Evolutionary conservation across 2,888 invertebrate species (phyloP).

Genomic region (Notocelia uddmanniana): DNA sequence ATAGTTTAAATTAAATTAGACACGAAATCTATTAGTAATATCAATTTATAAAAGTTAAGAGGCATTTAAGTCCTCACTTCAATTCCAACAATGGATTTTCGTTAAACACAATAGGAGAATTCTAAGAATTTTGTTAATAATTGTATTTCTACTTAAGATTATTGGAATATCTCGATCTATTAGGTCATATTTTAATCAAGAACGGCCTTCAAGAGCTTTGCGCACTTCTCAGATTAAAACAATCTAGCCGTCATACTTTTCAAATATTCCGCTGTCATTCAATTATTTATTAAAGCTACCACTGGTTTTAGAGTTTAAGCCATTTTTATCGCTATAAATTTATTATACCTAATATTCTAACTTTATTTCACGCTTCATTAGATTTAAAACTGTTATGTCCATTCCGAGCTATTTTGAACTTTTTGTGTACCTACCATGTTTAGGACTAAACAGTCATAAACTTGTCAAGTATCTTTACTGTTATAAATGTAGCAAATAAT

Average conservation of each 20-base stretch:
- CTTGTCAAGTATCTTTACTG: no score
- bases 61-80: background rate
- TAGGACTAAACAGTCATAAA: no score
- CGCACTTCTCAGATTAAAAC: slow-evolving; percentile 1
- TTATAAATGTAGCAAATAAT: no score
- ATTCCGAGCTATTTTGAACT: no score
- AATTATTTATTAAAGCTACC: slow-evolving; percentile 6
- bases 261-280: background rate
- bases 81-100: background rate
- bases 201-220: background rate
- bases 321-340: slow-evolving; percentile 14
- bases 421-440: no score
- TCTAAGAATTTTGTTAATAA: background rate
- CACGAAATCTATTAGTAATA: background rate
- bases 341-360: no score
- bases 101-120: background rate
- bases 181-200: background rate
- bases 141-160: background rate
- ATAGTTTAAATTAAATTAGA: no score
- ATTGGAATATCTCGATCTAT: background rate
- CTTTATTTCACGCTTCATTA: no score
- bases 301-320: slow-evolving; percentile 1
- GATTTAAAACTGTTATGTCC: no score
- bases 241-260: background rate
- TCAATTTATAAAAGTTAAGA: no score